Percentiles rank a stretch among this genome's conserved stretches.
Conservation (phyloP, 2,113 vertebrate species). For the Colaptes auratus region DNA sequence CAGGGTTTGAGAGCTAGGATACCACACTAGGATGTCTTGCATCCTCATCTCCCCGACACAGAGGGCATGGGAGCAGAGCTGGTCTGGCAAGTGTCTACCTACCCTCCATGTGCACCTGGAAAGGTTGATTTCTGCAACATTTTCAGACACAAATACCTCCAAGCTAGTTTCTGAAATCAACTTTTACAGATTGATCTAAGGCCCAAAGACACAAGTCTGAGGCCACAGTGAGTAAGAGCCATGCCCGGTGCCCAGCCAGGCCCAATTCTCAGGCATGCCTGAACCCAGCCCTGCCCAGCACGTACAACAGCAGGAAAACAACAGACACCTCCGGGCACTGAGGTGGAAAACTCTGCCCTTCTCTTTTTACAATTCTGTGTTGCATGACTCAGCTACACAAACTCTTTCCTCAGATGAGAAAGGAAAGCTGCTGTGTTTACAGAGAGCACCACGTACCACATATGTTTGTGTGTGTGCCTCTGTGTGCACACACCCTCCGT, state of each 20-base stretch:
- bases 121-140: neutral
- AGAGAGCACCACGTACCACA: neutral
- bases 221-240: neutral
- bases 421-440: constrained; percentile 28
- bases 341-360: neutral
- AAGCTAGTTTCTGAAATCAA: neutral
- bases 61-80: neutral
- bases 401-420: neutral
- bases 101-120: neutral
- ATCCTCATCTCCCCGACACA: neutral
- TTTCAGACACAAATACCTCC: neutral
- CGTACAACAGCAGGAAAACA: neutral
- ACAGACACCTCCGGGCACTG: neutral
- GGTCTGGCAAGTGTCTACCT: accelerated
- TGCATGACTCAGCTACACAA: neutral
- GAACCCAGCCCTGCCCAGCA: neutral
- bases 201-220: neutral
- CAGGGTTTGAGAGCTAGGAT: neutral
- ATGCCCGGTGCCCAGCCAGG: neutral
- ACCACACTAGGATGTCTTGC: neutral
- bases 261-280: neutral
- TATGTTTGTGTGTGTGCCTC: neutral
- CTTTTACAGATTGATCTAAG: neutral
- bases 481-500: neutral
- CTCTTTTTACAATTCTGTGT: neutral